These are phyloP conservation scores for Himalopsyche japonica DNA, from an alignment of 2,888 invertebrate species.

Conservation along the genomic window DNA sequence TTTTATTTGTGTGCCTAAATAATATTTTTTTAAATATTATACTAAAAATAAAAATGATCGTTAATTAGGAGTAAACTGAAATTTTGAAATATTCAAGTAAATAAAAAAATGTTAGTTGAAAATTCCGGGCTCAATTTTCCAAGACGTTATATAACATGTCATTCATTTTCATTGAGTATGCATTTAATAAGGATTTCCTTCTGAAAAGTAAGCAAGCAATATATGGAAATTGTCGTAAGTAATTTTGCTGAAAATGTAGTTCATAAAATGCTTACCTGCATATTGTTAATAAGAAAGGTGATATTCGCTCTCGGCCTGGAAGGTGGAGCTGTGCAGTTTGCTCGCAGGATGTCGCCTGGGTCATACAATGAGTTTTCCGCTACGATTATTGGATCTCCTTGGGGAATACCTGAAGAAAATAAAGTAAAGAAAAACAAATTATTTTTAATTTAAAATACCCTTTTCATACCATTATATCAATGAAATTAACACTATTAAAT, in stretches of 20 bases:
- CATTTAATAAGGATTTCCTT: neutral
- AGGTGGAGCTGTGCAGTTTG: slow-evolving; percentile 73
- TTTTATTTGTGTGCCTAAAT: too few relatives aligned
- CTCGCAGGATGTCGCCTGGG: slow-evolving; percentile 69
- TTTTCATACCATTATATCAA: too few relatives aligned
- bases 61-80: too few relatives aligned
- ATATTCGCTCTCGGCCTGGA: slow-evolving; percentile 70
- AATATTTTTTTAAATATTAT: too few relatives aligned
- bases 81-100: too few relatives aligned
- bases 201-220: neutral
- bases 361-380: slow-evolving; percentile 71
- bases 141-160: too few relatives aligned
- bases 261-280: slow-evolving; percentile 62
- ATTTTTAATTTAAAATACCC: neutral
- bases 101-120: too few relatives aligned
- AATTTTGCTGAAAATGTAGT: neutral
- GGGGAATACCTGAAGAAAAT: slow-evolving; percentile 42
- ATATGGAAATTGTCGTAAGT: neutral
- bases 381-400: slow-evolving; percentile 65
- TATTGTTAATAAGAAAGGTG: slow-evolving; percentile 71
- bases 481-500: too few relatives aligned
- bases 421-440: neutral
- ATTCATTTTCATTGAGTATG: too few relatives aligned
- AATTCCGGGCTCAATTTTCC: too few relatives aligned
- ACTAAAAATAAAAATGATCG: too few relatives aligned